Evolutionary conservation across 2,888 invertebrate genomes (phyloP).

Genomic region (Campoplex capitator): DNA sequence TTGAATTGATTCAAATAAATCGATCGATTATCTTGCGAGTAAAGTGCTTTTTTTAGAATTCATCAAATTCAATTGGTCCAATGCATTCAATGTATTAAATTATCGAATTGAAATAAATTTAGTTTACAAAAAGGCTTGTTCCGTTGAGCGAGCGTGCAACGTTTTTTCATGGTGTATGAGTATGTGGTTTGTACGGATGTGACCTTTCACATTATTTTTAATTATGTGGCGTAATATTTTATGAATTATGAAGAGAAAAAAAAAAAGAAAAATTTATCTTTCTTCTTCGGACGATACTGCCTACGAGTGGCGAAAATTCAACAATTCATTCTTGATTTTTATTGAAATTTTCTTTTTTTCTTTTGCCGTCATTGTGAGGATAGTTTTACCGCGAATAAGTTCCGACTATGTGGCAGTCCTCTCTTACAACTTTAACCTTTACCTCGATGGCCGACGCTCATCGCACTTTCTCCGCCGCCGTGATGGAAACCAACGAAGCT

Average conservation of each 20-base stretch:
- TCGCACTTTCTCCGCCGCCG: constrained; percentile 81
- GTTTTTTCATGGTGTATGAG: no score
- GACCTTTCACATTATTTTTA: neutral
- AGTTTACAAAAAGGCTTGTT: neutral
- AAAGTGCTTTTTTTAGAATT: no score
- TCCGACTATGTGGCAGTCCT: constrained; percentile 41
- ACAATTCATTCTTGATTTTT: constrained; percentile 17
- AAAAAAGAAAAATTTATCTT: neutral
- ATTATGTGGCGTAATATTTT: neutral
- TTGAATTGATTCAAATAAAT: neutral
- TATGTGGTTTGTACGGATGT: no score
- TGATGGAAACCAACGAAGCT: constrained; percentile 59
- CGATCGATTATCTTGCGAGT: no score
- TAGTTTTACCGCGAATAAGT: constrained; percentile 16
- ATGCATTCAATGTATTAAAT: neutral
- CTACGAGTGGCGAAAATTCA: neutral
- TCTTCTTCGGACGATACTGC: neutral
- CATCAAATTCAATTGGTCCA: neutral
- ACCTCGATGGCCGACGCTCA: constrained; percentile 79
- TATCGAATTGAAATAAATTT: neutral
- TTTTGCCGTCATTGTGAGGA: neutral
- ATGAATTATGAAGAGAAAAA: neutral
- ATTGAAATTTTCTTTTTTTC: constrained; percentile 6
- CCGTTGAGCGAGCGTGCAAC: neutral
- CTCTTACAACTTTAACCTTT: constrained; percentile 81